A percentile compares a stretch with the other conserved stretches of the same genome.
Conservation (phyloP, 2,888 invertebrate genomes). For the Tachina lurida region DNA sequence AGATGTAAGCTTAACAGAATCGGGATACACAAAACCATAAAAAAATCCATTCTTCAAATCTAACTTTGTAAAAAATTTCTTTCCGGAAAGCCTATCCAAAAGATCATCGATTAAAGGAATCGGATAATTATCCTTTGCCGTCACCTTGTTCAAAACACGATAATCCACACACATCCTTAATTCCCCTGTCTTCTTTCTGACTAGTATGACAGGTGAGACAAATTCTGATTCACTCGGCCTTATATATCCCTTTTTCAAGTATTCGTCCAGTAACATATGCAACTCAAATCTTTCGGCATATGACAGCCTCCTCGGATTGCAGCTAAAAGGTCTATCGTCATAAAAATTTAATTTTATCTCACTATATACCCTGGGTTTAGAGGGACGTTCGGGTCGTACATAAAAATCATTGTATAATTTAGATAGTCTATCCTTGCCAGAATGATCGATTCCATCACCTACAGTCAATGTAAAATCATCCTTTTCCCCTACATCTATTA, state of each 20-base stretch:
- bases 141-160: slow-evolving; percentile 15
- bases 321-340: slow-evolving; percentile 1
- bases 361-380: too few relatives aligned
- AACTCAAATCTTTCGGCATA: slow-evolving; percentile 11
- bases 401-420: slow-evolving; percentile 37
- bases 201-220: slow-evolving; percentile 54
- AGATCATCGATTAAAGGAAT: too few relatives aligned
- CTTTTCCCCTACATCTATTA: not conserved
- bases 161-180: not conserved
- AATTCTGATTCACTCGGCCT: not conserved
- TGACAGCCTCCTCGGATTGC: slow-evolving; percentile 13
- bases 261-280: slow-evolving; percentile 41
- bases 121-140: not conserved
- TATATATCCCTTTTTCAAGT: slow-evolving; percentile 33
- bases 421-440: not conserved
- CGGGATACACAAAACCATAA: too few relatives aligned
- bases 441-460: not conserved
- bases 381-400: slow-evolving; percentile 23
- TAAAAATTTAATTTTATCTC: slow-evolving; percentile 41
- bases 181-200: not conserved
- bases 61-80: too few relatives aligned
- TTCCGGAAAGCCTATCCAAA: too few relatives aligned
- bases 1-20: too few relatives aligned
- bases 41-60: too few relatives aligned
- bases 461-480: not conserved